Evolutionary conservation across 64 coral and sea anemone genomes (phyloP), one percentile per base, ranked within the genome.

Genomic region (Stylophora pistillata): DNA sequence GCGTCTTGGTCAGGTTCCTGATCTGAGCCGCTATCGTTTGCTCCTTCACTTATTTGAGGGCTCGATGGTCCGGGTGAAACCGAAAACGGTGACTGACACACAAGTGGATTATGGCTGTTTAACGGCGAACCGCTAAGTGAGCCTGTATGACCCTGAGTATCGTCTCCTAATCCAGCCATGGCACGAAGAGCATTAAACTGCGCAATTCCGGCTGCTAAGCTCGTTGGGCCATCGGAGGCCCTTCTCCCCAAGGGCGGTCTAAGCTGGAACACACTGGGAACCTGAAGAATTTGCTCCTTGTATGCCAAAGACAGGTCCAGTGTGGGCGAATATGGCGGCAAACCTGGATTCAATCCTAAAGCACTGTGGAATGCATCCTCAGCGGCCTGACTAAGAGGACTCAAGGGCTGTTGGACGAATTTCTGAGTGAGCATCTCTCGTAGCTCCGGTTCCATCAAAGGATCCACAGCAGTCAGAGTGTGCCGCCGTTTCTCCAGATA

Each of bases 1-100:
- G 94, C 94, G 33, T 99, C 97, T 53, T 91, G 97, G 47, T 99
- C 97, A 21, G 97, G 97, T 57, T 99, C 97, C 47, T 99, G 97
- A 71, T 99, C 97, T 13, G 97, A 99, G 33, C 97, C 97, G 72
- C 97, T 99, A 57, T 99, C 97, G 41, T 99, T 92, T 85, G 90
- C 90, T 21, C 88, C 91, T 85, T 99, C 97, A 55, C 87, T 87
- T 68, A 93, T 90, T 33, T 99, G 97, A 73, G 97, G 91, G 17
- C 90, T 95, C 15, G 93, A 95, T 2, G 93, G 97, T 31, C 93
- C 87, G 26, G 97, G 90, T 14, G 93, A 92, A 4, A 93, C 78
- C 3, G 90, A 93, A 37, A 76, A 93, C 3, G 91, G 91, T 4
- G 87, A 85, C 53, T 89, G 87, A 12, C 77, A 75, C 4, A 81